phyloP scores from a whole-genome alignment of 2,888 invertebrate genomes.

The Eupithecia pulchellata region DNA sequence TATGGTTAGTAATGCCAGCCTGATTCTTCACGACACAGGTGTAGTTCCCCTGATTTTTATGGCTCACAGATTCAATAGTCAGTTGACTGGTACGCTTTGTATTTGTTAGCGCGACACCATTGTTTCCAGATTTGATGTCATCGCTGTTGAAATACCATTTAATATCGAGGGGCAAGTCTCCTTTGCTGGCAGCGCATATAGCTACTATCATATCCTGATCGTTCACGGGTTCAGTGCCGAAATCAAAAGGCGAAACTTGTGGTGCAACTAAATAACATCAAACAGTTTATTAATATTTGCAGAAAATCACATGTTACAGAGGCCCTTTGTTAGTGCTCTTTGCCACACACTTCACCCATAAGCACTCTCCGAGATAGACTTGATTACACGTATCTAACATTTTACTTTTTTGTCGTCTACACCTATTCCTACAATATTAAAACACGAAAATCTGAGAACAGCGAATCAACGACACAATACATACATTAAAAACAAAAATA shows the following conservation, averaged over 20 bases:
- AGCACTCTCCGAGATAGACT: background rate
- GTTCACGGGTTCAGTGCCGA: slow-evolving; percentile 88
- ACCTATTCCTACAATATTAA: background rate
- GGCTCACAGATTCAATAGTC: slow-evolving; percentile 86
- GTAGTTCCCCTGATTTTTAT: slow-evolving; percentile 87
- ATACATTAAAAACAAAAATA: slow-evolving; percentile 43
- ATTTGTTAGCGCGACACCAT: slow-evolving; percentile 82
- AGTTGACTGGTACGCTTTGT: slow-evolving; percentile 86
- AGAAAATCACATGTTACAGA: background rate
- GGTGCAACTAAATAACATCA: slow-evolving; percentile 84
- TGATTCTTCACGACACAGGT: slow-evolving; percentile 86
- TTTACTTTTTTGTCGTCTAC: background rate
- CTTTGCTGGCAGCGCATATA: slow-evolving; percentile 90
- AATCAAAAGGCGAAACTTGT: slow-evolving; percentile 89
- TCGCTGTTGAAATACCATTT: slow-evolving; percentile 87
- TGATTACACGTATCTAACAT: background rate
- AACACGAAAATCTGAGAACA: background rate
- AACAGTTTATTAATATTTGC: slow-evolving; percentile 7
- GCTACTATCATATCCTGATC: slow-evolving; percentile 89
- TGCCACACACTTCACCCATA: slow-evolving; percentile 44
- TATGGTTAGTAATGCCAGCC: slow-evolving; percentile 84
- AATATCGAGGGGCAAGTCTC: slow-evolving; percentile 91
- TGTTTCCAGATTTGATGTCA: slow-evolving; percentile 75
- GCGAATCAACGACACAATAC: slow-evolving; percentile 33
- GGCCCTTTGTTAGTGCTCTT: slow-evolving; percentile 20